Percentiles rank a stretch among this genome's conserved stretches.
Evolutionary conservation across 2,888 invertebrate species (phyloP).

Genomic region (Nomada ferruginata): DNA sequence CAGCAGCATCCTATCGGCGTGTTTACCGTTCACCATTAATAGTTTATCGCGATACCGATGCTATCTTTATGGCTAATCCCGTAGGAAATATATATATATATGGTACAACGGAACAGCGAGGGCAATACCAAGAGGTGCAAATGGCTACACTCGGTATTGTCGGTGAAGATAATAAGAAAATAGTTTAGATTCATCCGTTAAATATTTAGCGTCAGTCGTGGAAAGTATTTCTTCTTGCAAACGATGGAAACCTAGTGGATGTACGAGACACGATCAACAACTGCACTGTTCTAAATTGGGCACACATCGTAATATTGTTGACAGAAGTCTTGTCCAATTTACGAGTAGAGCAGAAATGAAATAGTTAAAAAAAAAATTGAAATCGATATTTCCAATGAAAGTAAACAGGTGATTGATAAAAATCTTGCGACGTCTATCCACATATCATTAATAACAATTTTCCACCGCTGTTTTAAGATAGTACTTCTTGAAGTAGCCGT

Average conservation of each 20-base stretch:
- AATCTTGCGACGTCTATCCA: too few relatives aligned
- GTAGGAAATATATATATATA: not conserved
- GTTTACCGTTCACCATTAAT: conserved; percentile 40
- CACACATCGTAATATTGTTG: too few relatives aligned
- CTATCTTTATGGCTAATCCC: conserved; percentile 21
- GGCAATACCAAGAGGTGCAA: not conserved
- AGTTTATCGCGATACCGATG: conserved; percentile 41
- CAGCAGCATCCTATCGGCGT: conserved; percentile 24
- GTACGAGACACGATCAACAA: not conserved
- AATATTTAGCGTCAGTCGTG: too few relatives aligned
- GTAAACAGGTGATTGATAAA: too few relatives aligned
- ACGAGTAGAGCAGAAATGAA: too few relatives aligned
- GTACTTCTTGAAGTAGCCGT: too few relatives aligned
- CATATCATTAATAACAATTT: too few relatives aligned
- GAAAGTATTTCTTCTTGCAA: not conserved
- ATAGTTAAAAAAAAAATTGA: too few relatives aligned
- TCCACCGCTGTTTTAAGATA: too few relatives aligned
- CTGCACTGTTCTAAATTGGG: too few relatives aligned
- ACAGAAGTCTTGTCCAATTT: too few relatives aligned
- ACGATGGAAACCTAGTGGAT: not conserved
- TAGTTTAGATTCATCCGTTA: not conserved
- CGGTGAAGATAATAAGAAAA: not conserved
- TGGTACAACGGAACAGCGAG: not conserved
- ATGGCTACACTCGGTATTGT: not conserved
- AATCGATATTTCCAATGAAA: too few relatives aligned